Evolutionary conservation across 2,113 vertebrate species (phyloP).

Genomic region (Anarrhichthys ocellatus): DNA sequence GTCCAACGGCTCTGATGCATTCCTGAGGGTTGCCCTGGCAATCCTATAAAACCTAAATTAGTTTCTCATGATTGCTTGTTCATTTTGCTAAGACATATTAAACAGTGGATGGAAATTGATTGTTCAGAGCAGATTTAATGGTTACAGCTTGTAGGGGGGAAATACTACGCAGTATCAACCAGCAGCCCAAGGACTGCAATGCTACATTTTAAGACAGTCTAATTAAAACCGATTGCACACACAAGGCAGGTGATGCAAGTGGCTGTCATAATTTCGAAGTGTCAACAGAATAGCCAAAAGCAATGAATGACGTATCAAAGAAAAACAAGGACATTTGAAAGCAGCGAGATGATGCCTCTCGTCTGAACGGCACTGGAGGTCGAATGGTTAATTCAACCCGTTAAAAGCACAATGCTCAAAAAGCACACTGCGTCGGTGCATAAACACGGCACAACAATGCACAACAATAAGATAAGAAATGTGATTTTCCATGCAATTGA

Average conservation of each 20-base stretch:
- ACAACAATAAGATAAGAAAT: constrained; percentile 29
- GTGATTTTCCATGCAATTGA: constrained; percentile 15
- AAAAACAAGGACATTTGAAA: constrained; percentile 44
- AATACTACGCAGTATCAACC: constrained; percentile 43
- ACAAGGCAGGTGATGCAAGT: constrained; percentile 72
- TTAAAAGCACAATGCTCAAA: constrained; percentile 24
- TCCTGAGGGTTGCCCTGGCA: constrained; percentile 25
- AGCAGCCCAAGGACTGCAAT: constrained; percentile 39
- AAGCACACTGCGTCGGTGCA: constrained; percentile 1
- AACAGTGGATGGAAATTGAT: constrained; percentile 53
- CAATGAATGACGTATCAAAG: constrained; percentile 43
- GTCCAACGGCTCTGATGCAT: constrained; percentile 17
- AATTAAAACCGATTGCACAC: constrained; percentile 63
- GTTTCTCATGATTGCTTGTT: constrained; percentile 34
- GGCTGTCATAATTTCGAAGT: constrained; percentile 54
- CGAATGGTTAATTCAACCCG: constrained; percentile 23
- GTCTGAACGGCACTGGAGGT: constrained; percentile 10
- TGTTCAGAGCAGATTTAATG: constrained; percentile 41
- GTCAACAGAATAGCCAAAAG: constrained; percentile 47
- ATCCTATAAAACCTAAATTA: constrained; percentile 32
- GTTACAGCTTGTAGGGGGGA: constrained; percentile 18
- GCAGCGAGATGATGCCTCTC: constrained; percentile 12
- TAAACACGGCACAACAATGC: constrained; percentile 5
- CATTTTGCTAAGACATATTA: constrained; percentile 36
- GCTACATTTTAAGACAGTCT: constrained; percentile 40